These are phyloP conservation scores for Aricia artaxerxes DNA, from an alignment of 2,888 invertebrate species.

Conservation along the genomic window DNA sequence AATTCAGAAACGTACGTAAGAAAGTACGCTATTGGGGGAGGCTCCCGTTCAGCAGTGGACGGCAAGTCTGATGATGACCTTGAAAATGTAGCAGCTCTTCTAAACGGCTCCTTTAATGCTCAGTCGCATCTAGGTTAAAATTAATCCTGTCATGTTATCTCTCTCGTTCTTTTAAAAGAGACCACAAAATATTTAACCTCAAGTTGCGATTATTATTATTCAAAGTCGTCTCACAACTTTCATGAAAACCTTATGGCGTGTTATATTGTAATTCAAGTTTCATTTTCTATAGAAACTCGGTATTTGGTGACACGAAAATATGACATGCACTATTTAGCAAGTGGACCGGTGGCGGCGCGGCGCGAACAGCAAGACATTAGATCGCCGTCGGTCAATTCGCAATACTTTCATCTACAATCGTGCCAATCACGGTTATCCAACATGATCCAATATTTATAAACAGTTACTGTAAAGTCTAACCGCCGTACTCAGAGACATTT, in stretches of 20 bases:
- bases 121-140: too few relatives aligned
- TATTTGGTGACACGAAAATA: conserved; percentile 62
- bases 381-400: conserved; percentile 36
- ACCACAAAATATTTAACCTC: background rate
- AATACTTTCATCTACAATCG: background rate
- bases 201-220: background rate
- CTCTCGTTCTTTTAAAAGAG: background rate
- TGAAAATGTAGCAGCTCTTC: too few relatives aligned
- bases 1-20: too few relatives aligned
- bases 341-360: conserved; percentile 50
- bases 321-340: conserved; percentile 67
- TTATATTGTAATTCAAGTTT: background rate
- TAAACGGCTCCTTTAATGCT: too few relatives aligned
- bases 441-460: too few relatives aligned
- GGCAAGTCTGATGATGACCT: too few relatives aligned
- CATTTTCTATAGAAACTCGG: conserved; percentile 15
- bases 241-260: background rate
- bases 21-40: too few relatives aligned
- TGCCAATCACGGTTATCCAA: background rate
- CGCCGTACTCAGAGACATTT: too few relatives aligned
- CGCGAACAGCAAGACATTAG: conserved; percentile 49
- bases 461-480: too few relatives aligned
- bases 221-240: background rate
- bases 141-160: too few relatives aligned
- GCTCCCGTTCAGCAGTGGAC: too few relatives aligned